Percentiles rank a stretch among this genome's conserved stretches.
These are phyloP conservation scores for Luperina nickerlii DNA, from an alignment of 2,888 invertebrate genomes.

Conservation along the genomic window DNA sequence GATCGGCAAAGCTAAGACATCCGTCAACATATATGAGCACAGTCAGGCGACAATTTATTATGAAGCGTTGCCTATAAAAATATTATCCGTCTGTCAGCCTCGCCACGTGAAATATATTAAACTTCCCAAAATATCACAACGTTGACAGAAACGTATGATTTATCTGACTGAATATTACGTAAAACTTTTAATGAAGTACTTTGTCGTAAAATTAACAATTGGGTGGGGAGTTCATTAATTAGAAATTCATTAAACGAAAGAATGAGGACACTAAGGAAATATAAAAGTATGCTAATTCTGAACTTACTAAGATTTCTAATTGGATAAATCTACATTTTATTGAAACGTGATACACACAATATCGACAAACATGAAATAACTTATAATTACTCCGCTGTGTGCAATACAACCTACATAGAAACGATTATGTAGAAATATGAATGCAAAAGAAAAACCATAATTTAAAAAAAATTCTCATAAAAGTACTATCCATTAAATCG, in stretches of 20 bases:
- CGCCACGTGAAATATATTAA: conserved; percentile 36
- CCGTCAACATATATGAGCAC: conserved; percentile 34
- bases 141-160: conserved; percentile 41
- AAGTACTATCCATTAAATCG: conserved; percentile 47
- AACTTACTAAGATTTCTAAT: not conserved
- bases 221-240: conserved; percentile 7
- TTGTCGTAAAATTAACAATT: conserved; percentile 14
- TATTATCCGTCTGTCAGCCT: conserved; percentile 54
- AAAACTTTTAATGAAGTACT: conserved; percentile 31
- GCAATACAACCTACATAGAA: not conserved
- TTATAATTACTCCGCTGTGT: not conserved
- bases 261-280: not conserved
- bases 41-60: conserved; percentile 42
- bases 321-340: not conserved
- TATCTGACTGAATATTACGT: conserved; percentile 14
- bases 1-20: conserved; percentile 13
- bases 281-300: not conserved
- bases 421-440: not conserved
- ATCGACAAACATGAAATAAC: not conserved
- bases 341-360: not conserved
- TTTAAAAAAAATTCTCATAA: not conserved
- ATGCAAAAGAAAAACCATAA: not conserved
- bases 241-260: not conserved
- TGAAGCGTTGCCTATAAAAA: conserved; percentile 64
- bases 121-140: conserved; percentile 42